Evolutionary conservation across 1,140 invertebrate genomes (phyloP), one percentile per base, ranked within the genome.

Genomic region (Amyelois transitella): DNA sequence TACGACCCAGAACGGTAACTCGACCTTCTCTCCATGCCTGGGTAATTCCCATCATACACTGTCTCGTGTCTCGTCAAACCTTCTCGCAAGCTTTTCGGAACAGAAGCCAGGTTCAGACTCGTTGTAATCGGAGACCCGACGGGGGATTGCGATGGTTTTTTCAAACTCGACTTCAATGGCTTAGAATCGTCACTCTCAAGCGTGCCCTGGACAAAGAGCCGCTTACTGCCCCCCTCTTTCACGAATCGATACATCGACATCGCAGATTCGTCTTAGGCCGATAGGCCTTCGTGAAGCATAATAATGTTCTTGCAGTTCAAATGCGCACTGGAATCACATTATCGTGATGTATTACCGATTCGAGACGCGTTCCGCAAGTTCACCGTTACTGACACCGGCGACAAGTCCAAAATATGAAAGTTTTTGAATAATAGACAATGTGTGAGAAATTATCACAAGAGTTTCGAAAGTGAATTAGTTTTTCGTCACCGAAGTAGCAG

Each of bases 151-250:
- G 77, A 67, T 2, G 86, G 72, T 50, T 90, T 91, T 49, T 89
- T 89, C 58, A 90, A 75, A 58, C 89, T 91, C n/a, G 90, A 90
- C 60, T 90, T 90, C 43, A 88, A 51, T 71, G 87, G 66, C 77
- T 90, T 74, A 70, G 90, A 68, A 74, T 84, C 80, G 18, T 89
- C 91, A 28, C 90, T 89, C 68, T 94, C 92, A 14, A 93, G 88
- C 5, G 93, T 93, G 5, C 93, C 95, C 80, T 95, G 94, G 53
- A 96, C 92, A 84, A 96, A 96, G 17, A 96, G 90, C 48, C 94
- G 91, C 66, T 91, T 90, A 56, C 87, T 82, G 65, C 82, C 83
- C 60, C 87, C 87, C 64, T 93, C 91, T 81, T 93, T 94, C 53
- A 93, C 91, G 79, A 94, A 94, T 67, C 92, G 91, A 75, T 94